Conservation (phyloP, 2,888 invertebrate species). For the Drosophila paracracens region DNA sequence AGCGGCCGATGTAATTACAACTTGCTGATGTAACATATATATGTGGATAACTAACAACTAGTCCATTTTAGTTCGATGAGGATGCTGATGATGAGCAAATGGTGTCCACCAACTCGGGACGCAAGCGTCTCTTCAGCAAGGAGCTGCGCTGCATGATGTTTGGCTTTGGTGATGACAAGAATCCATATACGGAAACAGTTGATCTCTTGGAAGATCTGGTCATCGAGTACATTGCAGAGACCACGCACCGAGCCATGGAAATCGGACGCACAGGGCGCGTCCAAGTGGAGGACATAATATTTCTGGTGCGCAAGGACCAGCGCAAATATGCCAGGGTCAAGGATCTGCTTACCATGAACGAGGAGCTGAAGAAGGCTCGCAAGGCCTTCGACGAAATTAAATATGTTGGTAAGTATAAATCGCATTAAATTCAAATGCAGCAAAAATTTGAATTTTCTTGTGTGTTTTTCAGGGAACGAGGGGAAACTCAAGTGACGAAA, state of each 20-base stretch:
- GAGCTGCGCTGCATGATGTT: slow-evolving; percentile 99
- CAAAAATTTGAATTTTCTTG: neutral
- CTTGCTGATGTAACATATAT: no score
- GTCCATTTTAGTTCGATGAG: slow-evolving; percentile 81
- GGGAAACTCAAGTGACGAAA: slow-evolving; percentile 83
- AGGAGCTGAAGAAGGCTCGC: slow-evolving; percentile 98
- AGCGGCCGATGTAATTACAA: slow-evolving; percentile 73
- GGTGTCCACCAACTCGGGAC: slow-evolving; percentile 89
- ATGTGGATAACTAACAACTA: neutral
- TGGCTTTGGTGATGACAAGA: slow-evolving; percentile 99
- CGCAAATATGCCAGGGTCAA: slow-evolving; percentile 99
- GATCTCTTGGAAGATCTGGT: slow-evolving; percentile 98
- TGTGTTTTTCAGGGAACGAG: slow-evolving; percentile 76
- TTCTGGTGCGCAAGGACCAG: slow-evolving; percentile 96
- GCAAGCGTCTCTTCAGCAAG: slow-evolving; percentile 95
- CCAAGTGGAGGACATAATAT: slow-evolving; percentile 99
- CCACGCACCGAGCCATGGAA: slow-evolving; percentile 97
- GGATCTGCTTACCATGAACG: slow-evolving; percentile 98
- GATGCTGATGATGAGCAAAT: slow-evolving; percentile 90
- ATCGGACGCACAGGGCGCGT: slow-evolving; percentile 98
- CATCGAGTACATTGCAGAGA: slow-evolving; percentile 98
- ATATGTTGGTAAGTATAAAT: slow-evolving; percentile 91
- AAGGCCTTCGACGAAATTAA: slow-evolving; percentile 99
- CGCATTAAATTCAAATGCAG: neutral
- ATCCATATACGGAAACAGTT: slow-evolving; percentile 99